Conservation (phyloP, 2,797 vertebrate genomes). For the Rhinoraja longicauda region DNA sequence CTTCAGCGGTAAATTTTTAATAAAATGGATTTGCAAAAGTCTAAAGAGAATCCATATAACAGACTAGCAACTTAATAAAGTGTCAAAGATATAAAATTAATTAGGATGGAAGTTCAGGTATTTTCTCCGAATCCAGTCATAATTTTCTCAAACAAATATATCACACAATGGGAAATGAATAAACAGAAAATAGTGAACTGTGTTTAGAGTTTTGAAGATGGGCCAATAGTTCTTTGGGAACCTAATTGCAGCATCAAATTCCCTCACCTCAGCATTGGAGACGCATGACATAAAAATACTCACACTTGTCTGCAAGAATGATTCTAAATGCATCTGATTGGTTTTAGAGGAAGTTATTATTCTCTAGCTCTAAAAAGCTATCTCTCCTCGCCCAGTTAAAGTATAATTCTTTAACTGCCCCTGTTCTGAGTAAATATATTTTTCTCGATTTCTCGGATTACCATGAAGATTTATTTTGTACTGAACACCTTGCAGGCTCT, state of each 20-base stretch:
- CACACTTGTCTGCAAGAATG: not conserved
- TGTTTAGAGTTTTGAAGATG: not conserved
- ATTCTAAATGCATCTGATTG: not conserved
- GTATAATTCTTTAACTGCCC: not conserved
- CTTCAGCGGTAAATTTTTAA: not conserved
- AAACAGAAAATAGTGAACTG: not conserved
- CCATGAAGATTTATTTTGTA: not conserved
- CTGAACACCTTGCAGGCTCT: constrained; percentile 13
- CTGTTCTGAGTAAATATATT: constrained; percentile 24
- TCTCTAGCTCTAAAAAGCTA: not conserved
- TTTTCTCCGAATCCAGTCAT: not conserved
- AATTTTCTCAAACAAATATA: not conserved
- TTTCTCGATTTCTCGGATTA: constrained; percentile 5
- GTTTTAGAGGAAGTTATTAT: not conserved
- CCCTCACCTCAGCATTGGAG: not conserved
- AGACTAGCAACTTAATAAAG: not conserved
- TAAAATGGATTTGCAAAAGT: not conserved
- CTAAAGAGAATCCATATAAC: not conserved
- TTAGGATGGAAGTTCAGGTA: not conserved
- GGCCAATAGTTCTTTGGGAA: not conserved
- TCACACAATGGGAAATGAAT: not conserved
- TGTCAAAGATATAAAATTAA: not conserved
- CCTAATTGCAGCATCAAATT: not conserved
- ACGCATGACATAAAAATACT: constrained; percentile 8
- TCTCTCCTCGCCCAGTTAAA: not conserved